Evolutionary conservation across 2,113 vertebrate genomes (phyloP), one percentile per base, ranked within the genome.

Genomic region (Oreochromis niloticus): DNA sequence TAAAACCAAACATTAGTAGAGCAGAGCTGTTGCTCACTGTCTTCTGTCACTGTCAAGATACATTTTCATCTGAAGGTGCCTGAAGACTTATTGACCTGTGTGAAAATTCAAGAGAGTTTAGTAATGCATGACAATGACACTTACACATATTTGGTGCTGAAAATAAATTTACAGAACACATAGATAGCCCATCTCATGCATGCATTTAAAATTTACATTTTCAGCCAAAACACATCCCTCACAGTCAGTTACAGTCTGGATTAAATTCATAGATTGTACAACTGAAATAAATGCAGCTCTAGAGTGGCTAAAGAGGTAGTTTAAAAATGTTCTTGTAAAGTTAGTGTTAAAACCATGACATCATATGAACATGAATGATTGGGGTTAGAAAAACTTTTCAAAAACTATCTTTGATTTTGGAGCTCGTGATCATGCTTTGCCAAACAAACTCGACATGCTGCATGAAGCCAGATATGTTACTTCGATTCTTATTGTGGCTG

Each of bases 91-190:
- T 3, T 27, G 24, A 7, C n/a, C 7, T 59, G 13, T 59, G 56
- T 30, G 14, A 7, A 59, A 8, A 14, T 59, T 30, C 4, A 59
- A 30, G 24, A 57, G 7, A 59, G 1, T 56, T 56, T 13, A 56
- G n/a, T 13, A 24, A 24, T 13, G 54, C 22, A 61, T 32, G 57
- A 59, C 57, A 32, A 0, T 17, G 27, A 59, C 4, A 59, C 3
- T 59, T 32, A 59, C 24, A 30, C 0, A 14, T 14, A 16, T 57
- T 55, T 3, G 0, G n/a, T 0, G 22, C 22, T 56, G 0, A 56
- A 57, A 56, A 24, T 24, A 56, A 24, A 32, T 1, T 0, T 17
- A 17, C 0, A 22, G 14, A 19, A 9, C 50, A 54, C 0, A 34
- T 19, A 6, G 8, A 34, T 10, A 32, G 57, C 5, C 17, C 48